These are phyloP conservation scores for Eremobia ochroleuca DNA, from an alignment of 2,888 invertebrate genomes.

Conservation along the genomic window DNA sequence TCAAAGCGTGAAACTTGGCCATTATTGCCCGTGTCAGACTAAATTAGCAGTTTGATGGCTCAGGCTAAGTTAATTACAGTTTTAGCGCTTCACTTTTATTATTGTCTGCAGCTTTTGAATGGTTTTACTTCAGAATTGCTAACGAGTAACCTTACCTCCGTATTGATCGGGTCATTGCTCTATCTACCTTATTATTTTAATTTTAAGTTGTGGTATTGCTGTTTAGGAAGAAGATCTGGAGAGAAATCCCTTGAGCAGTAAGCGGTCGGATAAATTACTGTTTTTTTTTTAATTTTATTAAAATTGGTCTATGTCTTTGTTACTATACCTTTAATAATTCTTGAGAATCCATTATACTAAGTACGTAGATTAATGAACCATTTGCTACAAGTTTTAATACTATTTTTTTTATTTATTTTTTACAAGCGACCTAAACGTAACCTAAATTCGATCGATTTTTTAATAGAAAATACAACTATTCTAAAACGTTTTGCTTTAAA, in stretches of 20 bases:
- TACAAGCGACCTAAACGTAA: not conserved
- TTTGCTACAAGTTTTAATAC: not conserved
- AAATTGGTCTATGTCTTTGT: not conserved
- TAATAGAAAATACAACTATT: not conserved
- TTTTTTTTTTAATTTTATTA: not conserved
- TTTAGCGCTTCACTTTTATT: constrained; percentile 67
- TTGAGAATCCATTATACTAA: not conserved
- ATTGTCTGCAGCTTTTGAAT: constrained; percentile 35
- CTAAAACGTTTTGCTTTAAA: not conserved
- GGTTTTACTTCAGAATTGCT: constrained; percentile 27
- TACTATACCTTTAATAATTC: not conserved
- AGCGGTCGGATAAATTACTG: not conserved
- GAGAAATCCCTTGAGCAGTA: not conserved
- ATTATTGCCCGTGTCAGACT: constrained; percentile 61
- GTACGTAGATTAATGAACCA: not conserved
- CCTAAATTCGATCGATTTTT: not conserved
- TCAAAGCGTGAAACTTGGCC: constrained; percentile 44
- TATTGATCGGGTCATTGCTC: constrained; percentile 11
- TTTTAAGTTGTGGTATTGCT: not conserved
- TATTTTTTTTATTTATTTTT: not conserved
- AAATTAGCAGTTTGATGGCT: constrained; percentile 70
- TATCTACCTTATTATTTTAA: not conserved
- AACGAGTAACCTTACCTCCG: constrained; percentile 25
- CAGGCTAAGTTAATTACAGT: constrained; percentile 73
- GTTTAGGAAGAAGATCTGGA: not conserved